phyloP scores from a whole-genome alignment of 2,113 vertebrate genomes.

The Fulmarus glacialis region DNA sequence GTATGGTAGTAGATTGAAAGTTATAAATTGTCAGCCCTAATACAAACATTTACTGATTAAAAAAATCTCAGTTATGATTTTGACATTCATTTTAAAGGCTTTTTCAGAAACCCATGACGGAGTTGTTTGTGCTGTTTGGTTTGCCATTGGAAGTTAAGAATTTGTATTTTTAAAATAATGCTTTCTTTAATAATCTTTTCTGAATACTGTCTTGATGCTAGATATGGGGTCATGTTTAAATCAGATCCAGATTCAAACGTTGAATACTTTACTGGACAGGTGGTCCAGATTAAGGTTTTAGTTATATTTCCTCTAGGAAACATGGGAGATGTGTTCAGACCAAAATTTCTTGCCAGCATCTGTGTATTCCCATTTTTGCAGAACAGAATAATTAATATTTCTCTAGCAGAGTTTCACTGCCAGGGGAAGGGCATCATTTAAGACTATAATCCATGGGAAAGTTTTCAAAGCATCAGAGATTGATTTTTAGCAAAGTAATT shows the following conservation, averaged over 20 bases:
- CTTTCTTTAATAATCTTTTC: not conserved
- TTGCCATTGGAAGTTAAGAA: not conserved
- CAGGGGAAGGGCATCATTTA: not conserved
- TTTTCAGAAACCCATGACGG: not conserved
- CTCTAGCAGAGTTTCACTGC: not conserved
- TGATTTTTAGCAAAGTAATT: fast-evolving
- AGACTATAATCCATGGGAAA: fast-evolving
- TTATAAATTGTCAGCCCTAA: not conserved
- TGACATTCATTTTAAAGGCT: not conserved
- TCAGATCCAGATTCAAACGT: too few relatives aligned
- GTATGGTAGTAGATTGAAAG: not conserved
- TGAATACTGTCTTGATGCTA: not conserved
- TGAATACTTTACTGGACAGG: not conserved
- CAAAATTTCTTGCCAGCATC: not conserved
- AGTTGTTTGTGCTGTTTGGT: not conserved
- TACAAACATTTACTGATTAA: not conserved
- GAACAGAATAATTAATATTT: not conserved
- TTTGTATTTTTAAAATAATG: not conserved
- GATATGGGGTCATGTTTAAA: not conserved
- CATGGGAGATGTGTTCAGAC: not conserved
- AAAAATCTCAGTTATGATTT: not conserved
- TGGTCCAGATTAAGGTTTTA: not conserved
- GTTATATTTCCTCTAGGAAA: not conserved
- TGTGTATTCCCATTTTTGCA: not conserved
- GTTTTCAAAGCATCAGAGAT: not conserved